Conservation (phyloP, 2,888 invertebrate genomes). For the Callinectes sapidus region DNA sequence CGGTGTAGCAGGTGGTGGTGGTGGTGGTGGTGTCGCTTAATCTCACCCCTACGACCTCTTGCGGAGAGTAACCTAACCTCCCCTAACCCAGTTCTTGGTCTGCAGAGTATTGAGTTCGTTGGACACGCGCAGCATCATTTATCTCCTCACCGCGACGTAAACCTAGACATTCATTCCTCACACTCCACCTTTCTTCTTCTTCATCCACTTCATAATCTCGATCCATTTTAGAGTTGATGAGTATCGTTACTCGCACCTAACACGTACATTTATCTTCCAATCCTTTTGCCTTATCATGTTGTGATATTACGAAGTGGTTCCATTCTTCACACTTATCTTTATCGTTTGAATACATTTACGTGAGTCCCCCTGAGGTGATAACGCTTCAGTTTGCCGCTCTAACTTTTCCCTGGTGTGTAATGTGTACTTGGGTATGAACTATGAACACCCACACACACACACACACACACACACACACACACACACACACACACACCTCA, state of each 20-base stretch:
- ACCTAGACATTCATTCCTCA: neutral
- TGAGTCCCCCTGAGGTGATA: neutral
- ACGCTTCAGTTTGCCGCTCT: neutral
- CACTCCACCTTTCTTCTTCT: neutral
- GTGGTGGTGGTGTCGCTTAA: neutral
- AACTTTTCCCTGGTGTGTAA: neutral
- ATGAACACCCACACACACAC: neutral
- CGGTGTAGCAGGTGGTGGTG: neutral
- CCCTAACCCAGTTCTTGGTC: neutral
- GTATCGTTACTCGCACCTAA: neutral
- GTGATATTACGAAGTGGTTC: neutral
- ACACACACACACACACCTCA: neutral
- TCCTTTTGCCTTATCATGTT: neutral
- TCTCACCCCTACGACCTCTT: neutral
- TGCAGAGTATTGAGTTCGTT: neutral
- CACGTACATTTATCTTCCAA: neutral
- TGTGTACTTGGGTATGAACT: neutral
- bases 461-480: no score
- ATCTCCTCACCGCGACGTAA: neutral
- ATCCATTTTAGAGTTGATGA: neutral
- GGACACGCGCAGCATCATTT: neutral
- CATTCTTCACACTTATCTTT: neutral
- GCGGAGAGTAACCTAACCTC: conserved; percentile 16
- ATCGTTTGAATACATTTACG: neutral
- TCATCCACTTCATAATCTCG: no score